Evolutionary conservation across 2,797 vertebrate genomes (phyloP).

Genomic region (Uromys caudimaculatus): DNA sequence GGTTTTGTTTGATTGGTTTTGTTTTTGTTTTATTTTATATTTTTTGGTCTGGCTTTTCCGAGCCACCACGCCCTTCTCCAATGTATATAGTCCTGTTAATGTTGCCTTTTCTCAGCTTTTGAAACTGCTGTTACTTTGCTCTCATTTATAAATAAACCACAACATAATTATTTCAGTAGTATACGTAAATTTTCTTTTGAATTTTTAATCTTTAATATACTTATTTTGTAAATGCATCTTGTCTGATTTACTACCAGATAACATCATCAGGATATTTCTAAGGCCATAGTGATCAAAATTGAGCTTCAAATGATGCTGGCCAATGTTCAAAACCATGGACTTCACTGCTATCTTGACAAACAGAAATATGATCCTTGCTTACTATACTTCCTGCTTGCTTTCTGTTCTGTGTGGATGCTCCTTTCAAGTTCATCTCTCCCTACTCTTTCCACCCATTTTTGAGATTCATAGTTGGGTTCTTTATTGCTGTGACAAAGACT

Average conservation of each 20-base stretch:
- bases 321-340: neutral
- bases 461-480: neutral
- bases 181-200: neutral
- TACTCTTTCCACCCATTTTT: neutral
- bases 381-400: neutral
- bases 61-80: neutral
- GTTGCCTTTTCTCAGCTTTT: constrained; percentile 62
- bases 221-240: neutral
- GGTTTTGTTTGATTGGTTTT: neutral
- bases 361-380: neutral
- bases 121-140: constrained; percentile 62
- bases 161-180: constrained; percentile 67
- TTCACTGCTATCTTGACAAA: neutral
- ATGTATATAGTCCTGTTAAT: constrained; percentile 32
- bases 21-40: neutral
- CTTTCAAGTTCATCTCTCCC: neutral
- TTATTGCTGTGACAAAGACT: neutral
- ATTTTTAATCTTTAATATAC: constrained; percentile 27
- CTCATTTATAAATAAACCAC: constrained; percentile 78
- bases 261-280: constrained; percentile 48
- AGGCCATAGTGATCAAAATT: constrained; percentile 14
- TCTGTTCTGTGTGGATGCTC: neutral
- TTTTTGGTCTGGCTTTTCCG: neutral
- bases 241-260: constrained; percentile 30
- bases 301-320: constrained; percentile 26